Evolutionary conservation across 2,797 vertebrate genomes (phyloP), one percentile per base, ranked within the genome.

Genomic region (Mormyrus proboscirostris): DNA sequence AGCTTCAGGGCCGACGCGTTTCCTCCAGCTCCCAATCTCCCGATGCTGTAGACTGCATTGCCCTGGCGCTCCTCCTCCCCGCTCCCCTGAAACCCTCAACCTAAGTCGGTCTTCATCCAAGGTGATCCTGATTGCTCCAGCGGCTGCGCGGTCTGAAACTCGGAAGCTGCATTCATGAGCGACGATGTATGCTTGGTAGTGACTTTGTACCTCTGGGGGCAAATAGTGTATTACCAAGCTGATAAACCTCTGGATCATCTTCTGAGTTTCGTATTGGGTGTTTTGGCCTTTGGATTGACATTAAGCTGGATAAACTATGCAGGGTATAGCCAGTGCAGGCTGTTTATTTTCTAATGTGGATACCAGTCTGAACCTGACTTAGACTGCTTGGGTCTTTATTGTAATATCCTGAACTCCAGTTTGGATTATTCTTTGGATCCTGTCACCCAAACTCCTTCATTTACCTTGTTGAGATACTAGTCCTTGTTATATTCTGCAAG

Each of bases 381-480:
- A 85, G 53, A 65, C 55, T 69, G 88, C 57, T 85, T 65, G 88
- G 57, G 88, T 85, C 55, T 85, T 87, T 29, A 83, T 84, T 89
- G 88, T 57, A 38, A 84, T 82, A 89, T 65, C 82, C 82, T 89
- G 88, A 85, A 85, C 59, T 25, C 57, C 44, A 85, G n/a, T 65
- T 84, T 89, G 22, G 38, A 22, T 19, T 44, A 25, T 82, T 10
- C 7, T 83, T 79, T 41, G 10, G 65, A 50, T 51, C 16, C 79
- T 62, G 51, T 25, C 12, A 2, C 19, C n/a, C 33, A n/a, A 79
- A 47, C 73, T 16, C 38, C 41, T 79, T 57, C 86, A 59, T 87
- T 38, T 87, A 41, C 8, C 41, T 44, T 44, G 33, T 44, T 44
- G 38, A 76, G 69, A 76, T 41, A 38, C 33, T 5, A 16, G 73